Percentiles rank a stretch among this genome's conserved stretches.
Conservation (phyloP, 2,888 invertebrate genomes). For the Crocallis elinguaria region DNA sequence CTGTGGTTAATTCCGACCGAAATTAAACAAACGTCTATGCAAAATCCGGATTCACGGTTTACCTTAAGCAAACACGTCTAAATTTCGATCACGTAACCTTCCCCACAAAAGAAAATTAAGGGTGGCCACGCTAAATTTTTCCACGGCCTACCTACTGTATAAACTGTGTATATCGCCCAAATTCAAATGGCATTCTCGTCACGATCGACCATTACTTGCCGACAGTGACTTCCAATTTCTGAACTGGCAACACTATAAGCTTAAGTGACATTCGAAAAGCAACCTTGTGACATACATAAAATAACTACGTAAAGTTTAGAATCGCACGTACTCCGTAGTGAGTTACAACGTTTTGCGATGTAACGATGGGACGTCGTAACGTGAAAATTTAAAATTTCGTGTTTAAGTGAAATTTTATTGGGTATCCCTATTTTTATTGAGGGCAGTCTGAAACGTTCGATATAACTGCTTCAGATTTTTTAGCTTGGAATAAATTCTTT, state of each 20-base stretch:
- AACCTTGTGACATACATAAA: slow-evolving; percentile 39
- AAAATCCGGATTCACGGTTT: slow-evolving; percentile 30
- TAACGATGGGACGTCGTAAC: slow-evolving; percentile 59
- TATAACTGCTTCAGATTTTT: slow-evolving; percentile 29
- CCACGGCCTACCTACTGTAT: slow-evolving; percentile 50
- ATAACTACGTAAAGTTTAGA: slow-evolving; percentile 29
- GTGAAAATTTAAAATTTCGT: slow-evolving; percentile 81
- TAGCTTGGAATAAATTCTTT: no score
- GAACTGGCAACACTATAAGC: slow-evolving; percentile 53
- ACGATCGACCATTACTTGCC: slow-evolving; percentile 82
- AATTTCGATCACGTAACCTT: slow-evolving; percentile 64
- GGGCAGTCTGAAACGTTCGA: slow-evolving; percentile 50
- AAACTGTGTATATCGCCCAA: slow-evolving; percentile 63
- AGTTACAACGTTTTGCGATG: slow-evolving; percentile 40
- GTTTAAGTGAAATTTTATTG: slow-evolving; percentile 84
- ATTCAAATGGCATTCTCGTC: slow-evolving; percentile 77
- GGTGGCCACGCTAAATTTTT: slow-evolving; percentile 63
- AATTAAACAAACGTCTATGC: slow-evolving; percentile 35
- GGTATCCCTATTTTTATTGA: slow-evolving; percentile 74
- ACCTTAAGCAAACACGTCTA: slow-evolving; percentile 44
- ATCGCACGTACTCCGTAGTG: neutral
- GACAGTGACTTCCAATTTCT: slow-evolving; percentile 83
- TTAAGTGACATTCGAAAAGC: slow-evolving; percentile 40
- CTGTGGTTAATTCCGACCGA: slow-evolving; percentile 34
- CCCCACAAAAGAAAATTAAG: slow-evolving; percentile 71